Base-by-base conservation (phyloP, 2,888 invertebrate genomes). In the Napeogenes sylphis region DNA sequence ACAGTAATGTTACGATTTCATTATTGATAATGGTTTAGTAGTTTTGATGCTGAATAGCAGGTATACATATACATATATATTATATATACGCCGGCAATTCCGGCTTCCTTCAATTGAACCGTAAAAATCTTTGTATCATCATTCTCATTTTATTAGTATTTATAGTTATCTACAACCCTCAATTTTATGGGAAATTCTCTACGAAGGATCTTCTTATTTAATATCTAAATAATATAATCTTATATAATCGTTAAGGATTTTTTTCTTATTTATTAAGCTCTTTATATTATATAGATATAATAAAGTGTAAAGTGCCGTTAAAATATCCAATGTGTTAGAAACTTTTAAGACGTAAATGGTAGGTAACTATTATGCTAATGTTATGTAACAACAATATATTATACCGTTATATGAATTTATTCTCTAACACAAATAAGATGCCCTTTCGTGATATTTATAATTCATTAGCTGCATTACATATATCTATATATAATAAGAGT, bases 11-110 rank as follows among this genome's bases (percentile, higher is more conserved):
- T 51, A 51, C 30, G 10, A 51, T n/a, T 12, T 12, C 51, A 51
- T 30, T 51, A 51, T 30, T 30, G 12, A 51, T 51, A 51, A 51
- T 51, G 51, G 30, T 51, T 30, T 51, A 51, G 51, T 51, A 51
- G 21, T 21, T 51, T 12, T 30, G 51, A 14, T 47, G 30, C 12
- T 5, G 51, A 51, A 30, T 6, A 47, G n/a, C 21, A 21, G 21
- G 21, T 21, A 21, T 1, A 21, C 21, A 21, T 21, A 1, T 21
- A 21, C 21, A 21, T 21, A 21, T 21, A 47, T 51, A 51, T 51
- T 14, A 47, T n/a, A 47, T 51, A 51, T 51, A 30, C 5, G 12
- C n/a, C 30, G 51, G 51, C 30, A 30, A 30, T 51, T 51, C 51
- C 51, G 51, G 47, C 47, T 51, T 30, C 51, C 4, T 30, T 14